Base-by-base conservation (phyloP, 1,140 invertebrate genomes). In the Choristoneura fumiferana region DNA sequence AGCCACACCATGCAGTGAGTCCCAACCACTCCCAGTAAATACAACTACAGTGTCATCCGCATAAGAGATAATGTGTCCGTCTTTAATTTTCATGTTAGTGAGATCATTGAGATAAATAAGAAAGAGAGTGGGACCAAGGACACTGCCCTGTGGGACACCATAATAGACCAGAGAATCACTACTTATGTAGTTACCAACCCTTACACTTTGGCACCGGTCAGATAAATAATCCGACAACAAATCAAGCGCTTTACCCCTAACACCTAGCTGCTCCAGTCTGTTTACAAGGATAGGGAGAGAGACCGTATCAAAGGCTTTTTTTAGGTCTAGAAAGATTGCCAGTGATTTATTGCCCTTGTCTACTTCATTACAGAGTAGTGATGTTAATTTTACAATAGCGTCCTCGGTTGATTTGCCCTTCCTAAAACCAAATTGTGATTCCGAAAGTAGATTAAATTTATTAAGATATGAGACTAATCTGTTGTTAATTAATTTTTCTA, bases 101-200 rank as follows among this genome's bases (percentile, higher is more conserved):
- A 65, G 52, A n/a, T 58, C 49, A 18, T 65, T 65, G n/a, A 58
- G 54, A 45, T 40, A 61, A 33, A 55, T 45, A 6, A 58, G 35
- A 29, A 61, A 65, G 22, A 62, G 15, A 0, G 52, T 59, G 5
- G 64, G 60, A 12, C 64, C 64, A 1, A 66, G 29, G 10, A 67
- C 35, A 37, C 60, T 63, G 6, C 65, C 61, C 29, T 67, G 61
- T 1, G 58, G 65, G 9, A 60, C 54, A 38, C 60, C 60, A 17
- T 53, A 60, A n/a, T 37, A 22, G 1, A 62, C 13, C 14, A 5
- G 1, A 15, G 17, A 6, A 22, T 54, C 53, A 0, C 59, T 53
- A 56, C 65, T 63, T 8, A 38, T 4, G 5, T 8, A 18, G 10
- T 55, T 12, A 36, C 49, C 57, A 8, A 67, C 49, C 45, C 52